Percentiles rank a stretch among this genome's conserved stretches.
Conservation (phyloP, 2,888 invertebrate genomes). For the Metalampra italica region DNA sequence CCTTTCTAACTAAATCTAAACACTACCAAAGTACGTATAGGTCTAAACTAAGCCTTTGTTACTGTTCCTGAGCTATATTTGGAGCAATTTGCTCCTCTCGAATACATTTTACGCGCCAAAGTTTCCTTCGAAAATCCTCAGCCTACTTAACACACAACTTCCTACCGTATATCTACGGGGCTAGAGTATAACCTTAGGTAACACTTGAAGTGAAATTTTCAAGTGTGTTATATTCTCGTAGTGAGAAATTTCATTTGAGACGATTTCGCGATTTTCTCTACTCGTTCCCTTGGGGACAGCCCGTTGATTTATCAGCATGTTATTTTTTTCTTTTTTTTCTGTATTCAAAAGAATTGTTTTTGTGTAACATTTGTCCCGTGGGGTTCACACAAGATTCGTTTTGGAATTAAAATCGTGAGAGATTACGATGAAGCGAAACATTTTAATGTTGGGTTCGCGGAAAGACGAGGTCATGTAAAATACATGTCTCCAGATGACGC, state of each 20-base stretch:
- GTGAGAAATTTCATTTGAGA: constrained; percentile 75
- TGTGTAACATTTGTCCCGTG: constrained; percentile 8
- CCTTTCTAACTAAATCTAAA: too few species aligned
- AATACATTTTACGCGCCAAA: constrained; percentile 61
- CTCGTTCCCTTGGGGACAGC: constrained; percentile 49
- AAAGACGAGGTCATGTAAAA: neutral
- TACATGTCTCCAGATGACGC: neutral
- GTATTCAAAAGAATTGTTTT: constrained; percentile 23
- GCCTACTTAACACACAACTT: constrained; percentile 9
- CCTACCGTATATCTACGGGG: constrained; percentile 8
- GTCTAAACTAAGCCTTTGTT: too few species aligned
- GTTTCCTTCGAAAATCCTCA: constrained; percentile 33
- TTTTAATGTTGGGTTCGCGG: neutral
- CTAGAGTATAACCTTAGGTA: constrained; percentile 22
- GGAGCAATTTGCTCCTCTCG: constrained; percentile 56
- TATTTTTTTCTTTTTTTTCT: constrained; percentile 36
- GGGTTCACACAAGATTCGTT: neutral
- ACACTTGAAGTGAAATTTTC: constrained; percentile 25
- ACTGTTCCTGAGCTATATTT: constrained; percentile 45
- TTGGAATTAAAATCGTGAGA: constrained; percentile 5
- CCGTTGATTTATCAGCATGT: constrained; percentile 62
- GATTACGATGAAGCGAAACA: neutral
- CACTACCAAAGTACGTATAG: too few species aligned
- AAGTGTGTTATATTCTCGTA: constrained; percentile 45
- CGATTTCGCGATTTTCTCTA: constrained; percentile 64